phyloP scores from a whole-genome alignment of 2,888 invertebrate species.

The Dromius quadrimaculatus region DNA sequence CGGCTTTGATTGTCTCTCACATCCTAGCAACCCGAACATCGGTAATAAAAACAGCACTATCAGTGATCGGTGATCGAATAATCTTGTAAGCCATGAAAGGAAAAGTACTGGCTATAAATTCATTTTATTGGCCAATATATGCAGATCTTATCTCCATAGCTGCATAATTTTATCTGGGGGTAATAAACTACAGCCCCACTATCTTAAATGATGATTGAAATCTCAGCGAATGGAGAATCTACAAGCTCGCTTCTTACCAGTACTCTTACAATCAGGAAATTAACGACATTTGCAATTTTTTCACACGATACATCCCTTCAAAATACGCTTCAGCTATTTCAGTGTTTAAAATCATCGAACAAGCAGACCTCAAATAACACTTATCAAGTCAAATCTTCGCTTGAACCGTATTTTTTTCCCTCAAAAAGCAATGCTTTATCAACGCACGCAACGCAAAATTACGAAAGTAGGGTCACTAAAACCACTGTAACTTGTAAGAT shows the following conservation, averaged over 20 bases:
- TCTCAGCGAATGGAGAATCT: slow-evolving; percentile 12
- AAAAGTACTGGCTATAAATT: slow-evolving; percentile 50
- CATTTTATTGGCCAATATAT: slow-evolving; percentile 48
- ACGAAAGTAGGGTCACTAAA: no score
- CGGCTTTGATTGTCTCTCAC: slow-evolving; percentile 16
- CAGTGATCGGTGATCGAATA: slow-evolving; percentile 44
- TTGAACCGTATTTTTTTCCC: no score
- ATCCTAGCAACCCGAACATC: slow-evolving; percentile 20
- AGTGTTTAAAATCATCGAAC: not conserved
- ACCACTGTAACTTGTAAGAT: no score
- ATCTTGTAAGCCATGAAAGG: slow-evolving; percentile 47
- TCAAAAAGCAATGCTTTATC: no score
- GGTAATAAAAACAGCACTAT: slow-evolving; percentile 37
- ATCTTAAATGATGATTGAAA: slow-evolving; percentile 49
- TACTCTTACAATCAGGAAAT: slow-evolving; percentile 19
- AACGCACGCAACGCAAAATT: no score
- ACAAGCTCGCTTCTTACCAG: slow-evolving; percentile 17
- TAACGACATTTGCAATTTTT: not conserved
- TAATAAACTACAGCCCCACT: slow-evolving; percentile 39
- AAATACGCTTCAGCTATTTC: not conserved
- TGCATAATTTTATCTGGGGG: slow-evolving; percentile 44
- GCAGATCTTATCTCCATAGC: slow-evolving; percentile 44
- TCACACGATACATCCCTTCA: not conserved
- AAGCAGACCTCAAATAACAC: not conserved
- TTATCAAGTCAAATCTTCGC: no score